Evolutionary conservation across 2,888 invertebrate species (phyloP).

Genomic region (Asteroscopus sphinx): DNA sequence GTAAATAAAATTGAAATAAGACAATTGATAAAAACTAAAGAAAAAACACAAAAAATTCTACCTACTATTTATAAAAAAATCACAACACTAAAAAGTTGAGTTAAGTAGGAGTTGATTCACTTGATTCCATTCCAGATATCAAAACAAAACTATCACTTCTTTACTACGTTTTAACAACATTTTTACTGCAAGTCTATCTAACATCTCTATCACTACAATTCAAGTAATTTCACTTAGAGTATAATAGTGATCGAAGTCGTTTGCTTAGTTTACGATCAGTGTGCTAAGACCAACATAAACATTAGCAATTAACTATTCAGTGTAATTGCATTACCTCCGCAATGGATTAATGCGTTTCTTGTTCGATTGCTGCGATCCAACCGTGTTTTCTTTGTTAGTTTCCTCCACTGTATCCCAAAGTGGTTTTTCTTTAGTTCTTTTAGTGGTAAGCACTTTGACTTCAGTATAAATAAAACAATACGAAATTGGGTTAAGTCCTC

Average conservation of each 20-base stretch:
- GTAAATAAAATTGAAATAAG: too few relatives aligned
- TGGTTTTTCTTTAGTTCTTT: slow-evolving; percentile 40
- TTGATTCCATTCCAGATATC: too few relatives aligned
- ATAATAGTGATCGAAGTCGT: slow-evolving; percentile 46
- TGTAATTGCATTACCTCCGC: slow-evolving; percentile 52
- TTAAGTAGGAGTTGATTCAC: too few relatives aligned
- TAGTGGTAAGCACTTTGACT: slow-evolving; percentile 24
- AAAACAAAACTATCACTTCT: slow-evolving; percentile 26
- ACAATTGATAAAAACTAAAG: too few relatives aligned
- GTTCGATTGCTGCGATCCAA: slow-evolving; percentile 43
- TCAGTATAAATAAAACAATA: slow-evolving; percentile 22
- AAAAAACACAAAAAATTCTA: too few relatives aligned
- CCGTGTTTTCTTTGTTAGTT: slow-evolving; percentile 34
- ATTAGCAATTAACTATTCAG: slow-evolving; percentile 56
- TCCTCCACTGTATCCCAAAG: slow-evolving; percentile 29
- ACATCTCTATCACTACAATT: slow-evolving; percentile 21
- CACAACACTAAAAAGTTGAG: too few relatives aligned
- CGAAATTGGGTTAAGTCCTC: not conserved
- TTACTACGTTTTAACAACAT: slow-evolving; percentile 11
- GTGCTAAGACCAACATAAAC: slow-evolving; percentile 45
- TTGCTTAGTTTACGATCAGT: slow-evolving; percentile 45
- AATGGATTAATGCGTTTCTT: slow-evolving; percentile 52
- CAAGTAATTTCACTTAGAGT: slow-evolving; percentile 44
- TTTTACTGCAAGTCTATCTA: slow-evolving; percentile 10
- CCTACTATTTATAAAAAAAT: too few relatives aligned